Percentiles rank a stretch among this genome's conserved stretches.
Conservation (phyloP, 2,113 vertebrate genomes). For the Mustelus asterias region DNA sequence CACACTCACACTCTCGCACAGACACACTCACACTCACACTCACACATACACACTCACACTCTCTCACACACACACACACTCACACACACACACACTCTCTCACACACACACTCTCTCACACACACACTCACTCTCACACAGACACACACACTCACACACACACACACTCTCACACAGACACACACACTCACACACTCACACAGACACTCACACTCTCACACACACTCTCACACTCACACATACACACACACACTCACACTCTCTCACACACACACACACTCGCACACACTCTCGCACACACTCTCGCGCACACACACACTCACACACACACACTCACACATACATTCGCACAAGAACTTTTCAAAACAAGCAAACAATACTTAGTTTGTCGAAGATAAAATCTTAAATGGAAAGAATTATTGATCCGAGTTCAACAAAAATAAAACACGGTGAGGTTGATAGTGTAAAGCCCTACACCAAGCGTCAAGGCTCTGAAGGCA, state of each 20-base stretch:
- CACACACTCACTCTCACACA: neutral
- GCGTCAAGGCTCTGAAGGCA: too few species aligned
- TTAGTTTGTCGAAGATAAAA: too few species aligned
- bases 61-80: neutral
- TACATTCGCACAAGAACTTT: too few species aligned
- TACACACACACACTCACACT: neutral
- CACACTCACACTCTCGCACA: neutral
- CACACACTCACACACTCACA: neutral
- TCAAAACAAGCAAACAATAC: too few species aligned
- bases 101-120: neutral
- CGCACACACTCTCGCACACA: neutral
- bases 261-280: neutral
- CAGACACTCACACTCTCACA: neutral
- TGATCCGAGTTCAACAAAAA: too few species aligned
- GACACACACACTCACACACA: neutral
- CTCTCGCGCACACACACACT: neutral
- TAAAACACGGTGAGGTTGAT: too few species aligned
- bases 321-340: neutral
- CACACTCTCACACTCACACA: neutral
- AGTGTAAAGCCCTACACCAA: too few species aligned
- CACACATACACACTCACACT: neutral
- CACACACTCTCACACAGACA: neutral
- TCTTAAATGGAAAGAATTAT: too few species aligned
- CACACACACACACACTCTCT: neutral
- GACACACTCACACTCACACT: neutral